Percentiles rank a stretch among this genome's conserved stretches.
phyloP scores from a whole-genome alignment of 2,797 vertebrate species.

The Coregonus sp. region DNA sequence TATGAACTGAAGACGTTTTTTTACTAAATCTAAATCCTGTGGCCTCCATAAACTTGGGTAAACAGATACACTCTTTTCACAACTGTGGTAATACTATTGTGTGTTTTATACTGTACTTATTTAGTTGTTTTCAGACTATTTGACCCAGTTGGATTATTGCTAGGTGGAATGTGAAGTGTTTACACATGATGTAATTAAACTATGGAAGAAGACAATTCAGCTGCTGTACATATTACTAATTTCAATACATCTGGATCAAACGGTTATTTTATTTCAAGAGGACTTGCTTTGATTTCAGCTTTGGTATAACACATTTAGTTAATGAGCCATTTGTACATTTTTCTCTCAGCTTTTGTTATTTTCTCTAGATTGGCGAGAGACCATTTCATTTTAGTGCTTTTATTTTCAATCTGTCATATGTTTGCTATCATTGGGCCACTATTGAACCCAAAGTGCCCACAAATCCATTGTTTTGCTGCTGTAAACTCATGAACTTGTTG shows the following conservation, averaged over 20 bases:
- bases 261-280: slow-evolving; percentile 28
- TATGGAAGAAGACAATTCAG: slow-evolving; percentile 45
- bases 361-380: background rate
- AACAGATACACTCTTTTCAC: slow-evolving; percentile 11
- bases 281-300: slow-evolving; percentile 33
- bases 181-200: slow-evolving; percentile 35
- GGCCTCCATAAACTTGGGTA: slow-evolving; percentile 34
- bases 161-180: slow-evolving; percentile 31
- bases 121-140: slow-evolving; percentile 44
- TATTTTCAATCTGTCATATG: background rate
- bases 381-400: background rate
- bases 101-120: slow-evolving; percentile 59
- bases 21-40: slow-evolving; percentile 59
- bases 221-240: slow-evolving; percentile 63
- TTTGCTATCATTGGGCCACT: background rate
- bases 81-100: slow-evolving; percentile 4
- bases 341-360: slow-evolving; percentile 18
- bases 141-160: slow-evolving; percentile 29
- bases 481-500: slow-evolving; percentile 12
- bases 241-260: slow-evolving; percentile 15
- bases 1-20: slow-evolving; percentile 56
- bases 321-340: background rate
- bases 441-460: slow-evolving; percentile 13
- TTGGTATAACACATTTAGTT: slow-evolving; percentile 3
- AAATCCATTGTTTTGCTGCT: slow-evolving; percentile 19